These are phyloP conservation scores for Abramis brama DNA, from an alignment of 2,113 vertebrate genomes.

Conservation along the genomic window DNA sequence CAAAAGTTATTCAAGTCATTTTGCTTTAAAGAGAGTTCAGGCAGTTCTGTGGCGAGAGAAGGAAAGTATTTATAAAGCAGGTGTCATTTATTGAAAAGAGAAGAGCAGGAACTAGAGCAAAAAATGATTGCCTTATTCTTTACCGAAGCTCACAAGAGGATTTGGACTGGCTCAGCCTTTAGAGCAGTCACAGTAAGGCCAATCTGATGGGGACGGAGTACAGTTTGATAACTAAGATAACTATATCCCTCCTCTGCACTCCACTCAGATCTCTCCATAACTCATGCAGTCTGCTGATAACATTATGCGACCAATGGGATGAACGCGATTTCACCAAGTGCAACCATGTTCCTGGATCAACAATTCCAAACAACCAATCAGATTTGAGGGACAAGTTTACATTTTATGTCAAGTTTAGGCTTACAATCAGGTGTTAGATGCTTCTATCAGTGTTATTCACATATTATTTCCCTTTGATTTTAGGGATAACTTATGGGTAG, in stretches of 20 bases:
- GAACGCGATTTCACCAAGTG: too few relatives aligned
- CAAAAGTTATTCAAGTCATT: not conserved
- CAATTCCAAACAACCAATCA: too few relatives aligned
- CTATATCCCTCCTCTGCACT: constrained; percentile 20
- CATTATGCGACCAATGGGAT: not conserved
- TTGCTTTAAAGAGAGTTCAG: not conserved
- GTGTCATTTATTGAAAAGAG: constrained; percentile 44
- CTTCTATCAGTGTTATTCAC: too few relatives aligned
- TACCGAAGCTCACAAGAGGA: constrained; percentile 16
- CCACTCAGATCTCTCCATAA: constrained; percentile 23
- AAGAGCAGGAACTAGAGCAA: constrained; percentile 25
- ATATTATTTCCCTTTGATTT: too few relatives aligned
- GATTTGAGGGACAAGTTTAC: too few relatives aligned
- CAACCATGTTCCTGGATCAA: too few relatives aligned
- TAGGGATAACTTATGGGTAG: too few relatives aligned
- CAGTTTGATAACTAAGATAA: constrained; percentile 30
- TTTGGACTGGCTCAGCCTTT: constrained; percentile 39
- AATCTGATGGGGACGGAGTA: constrained; percentile 34
- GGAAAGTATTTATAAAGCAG: constrained; percentile 38
- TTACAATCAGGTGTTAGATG: too few relatives aligned
- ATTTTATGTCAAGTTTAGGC: too few relatives aligned
- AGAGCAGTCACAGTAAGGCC: constrained; percentile 2
- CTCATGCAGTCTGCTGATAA: constrained; percentile 14
- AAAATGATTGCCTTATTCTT: constrained; percentile 33
- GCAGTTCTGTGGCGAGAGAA: not conserved